Conservation (phyloP, 2,113 vertebrate genomes). For the Trichomycterus rosablanca region DNA sequence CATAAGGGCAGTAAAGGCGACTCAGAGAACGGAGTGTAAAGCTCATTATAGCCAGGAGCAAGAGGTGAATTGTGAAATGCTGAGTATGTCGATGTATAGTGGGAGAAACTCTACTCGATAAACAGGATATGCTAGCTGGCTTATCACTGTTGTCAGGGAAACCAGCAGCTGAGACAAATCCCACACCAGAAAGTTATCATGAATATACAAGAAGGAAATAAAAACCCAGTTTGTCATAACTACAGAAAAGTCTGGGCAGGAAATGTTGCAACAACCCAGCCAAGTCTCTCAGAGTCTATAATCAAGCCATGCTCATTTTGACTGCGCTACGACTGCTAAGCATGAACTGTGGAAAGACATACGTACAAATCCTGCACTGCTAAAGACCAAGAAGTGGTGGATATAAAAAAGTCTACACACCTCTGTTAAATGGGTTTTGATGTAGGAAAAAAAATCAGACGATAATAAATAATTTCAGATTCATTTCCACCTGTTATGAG, state of each 20-base stretch:
- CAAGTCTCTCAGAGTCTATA: slow-evolving; percentile 35
- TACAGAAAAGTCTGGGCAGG: slow-evolving; percentile 28
- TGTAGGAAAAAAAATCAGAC: too few species aligned
- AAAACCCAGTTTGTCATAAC: neutral
- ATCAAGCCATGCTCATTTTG: slow-evolving; percentile 29
- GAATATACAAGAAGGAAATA: too few species aligned
- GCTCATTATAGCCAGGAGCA: slow-evolving; percentile 19
- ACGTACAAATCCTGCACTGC: slow-evolving; percentile 7
- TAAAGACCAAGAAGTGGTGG: neutral
- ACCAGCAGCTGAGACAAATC: neutral
- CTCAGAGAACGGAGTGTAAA: neutral
- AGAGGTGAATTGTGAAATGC: slow-evolving; percentile 1
- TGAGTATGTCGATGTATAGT: slow-evolving; percentile 15
- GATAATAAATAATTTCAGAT: too few species aligned
- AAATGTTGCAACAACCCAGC: slow-evolving; percentile 42
- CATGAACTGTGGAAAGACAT: slow-evolving; percentile 20
- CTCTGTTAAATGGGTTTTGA: too few species aligned
- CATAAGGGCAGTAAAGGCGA: slow-evolving; percentile 9
- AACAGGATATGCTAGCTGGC: slow-evolving; percentile 30
- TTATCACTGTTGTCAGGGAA: slow-evolving; percentile 11
- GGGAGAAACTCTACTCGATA: slow-evolving; percentile 25
- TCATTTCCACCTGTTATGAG: too few species aligned
- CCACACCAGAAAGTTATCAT: neutral
- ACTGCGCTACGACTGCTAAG: slow-evolving; percentile 7
- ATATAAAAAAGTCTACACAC: too few species aligned